Evolutionary conservation across 2,888 invertebrate genomes (phyloP), one percentile per base, ranked within the genome.

Genomic region (Conchocele bisecta): DNA sequence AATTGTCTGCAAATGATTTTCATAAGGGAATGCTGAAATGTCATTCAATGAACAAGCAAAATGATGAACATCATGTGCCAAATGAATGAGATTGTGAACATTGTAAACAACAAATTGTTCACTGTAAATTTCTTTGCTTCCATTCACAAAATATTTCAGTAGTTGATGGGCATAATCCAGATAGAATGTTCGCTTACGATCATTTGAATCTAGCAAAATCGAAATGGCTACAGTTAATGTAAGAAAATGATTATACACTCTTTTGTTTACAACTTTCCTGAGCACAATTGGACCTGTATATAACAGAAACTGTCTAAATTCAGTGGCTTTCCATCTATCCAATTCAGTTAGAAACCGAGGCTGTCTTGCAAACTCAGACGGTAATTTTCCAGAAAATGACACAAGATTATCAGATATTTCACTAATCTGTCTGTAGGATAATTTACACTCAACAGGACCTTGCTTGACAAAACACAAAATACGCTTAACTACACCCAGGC

Each of bases 311-410:
- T 79, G 76, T 22, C 85, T 44, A 29, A 81, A 84, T 56, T 88
- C 87, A 13, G 87, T 86, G 17, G 84, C 86, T 77, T 88, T 88
- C 83, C 84, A 88, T 20, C 75, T 70, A 17, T 81, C 75, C 15
- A 83, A 22, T 11, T 83, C 69, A 44, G 26, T 50, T 17, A 88
- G 41, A 6, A 80, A 54, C 33, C 86, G 64, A 11, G 84, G 84
- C 56, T 83, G 81, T 41, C 87, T 53, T 20, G 75, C 75, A 77
- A 88, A 88, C 63, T 88, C 87, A 39, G 22, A 33, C 3, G 73
- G 74, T 17, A 78, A 35, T 22, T 57, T 41, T 4, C 35, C 37
- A 22, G 33, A 42, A 11, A 65, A 26, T 15, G 41, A 33, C 1
- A 57, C 15, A n/a, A 71, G 24, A 2, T 50, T 48, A 9, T 54